Conservation (phyloP, 2,888 invertebrate species). For the Drosophila putrida region DNA sequence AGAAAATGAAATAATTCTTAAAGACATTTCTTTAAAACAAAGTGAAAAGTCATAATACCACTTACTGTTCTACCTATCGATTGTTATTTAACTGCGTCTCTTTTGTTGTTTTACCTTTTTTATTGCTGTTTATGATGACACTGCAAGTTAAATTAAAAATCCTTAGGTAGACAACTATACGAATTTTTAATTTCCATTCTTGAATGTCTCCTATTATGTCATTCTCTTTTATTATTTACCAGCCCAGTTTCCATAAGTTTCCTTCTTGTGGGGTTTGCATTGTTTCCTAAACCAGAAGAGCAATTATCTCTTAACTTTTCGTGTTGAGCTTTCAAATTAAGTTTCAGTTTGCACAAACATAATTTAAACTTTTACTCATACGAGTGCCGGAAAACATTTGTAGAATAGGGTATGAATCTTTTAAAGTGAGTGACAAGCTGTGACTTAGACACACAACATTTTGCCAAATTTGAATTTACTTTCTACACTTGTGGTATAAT, state of each 20-base stretch:
- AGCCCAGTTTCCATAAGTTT: neutral
- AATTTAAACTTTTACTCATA: slow-evolving; percentile 5
- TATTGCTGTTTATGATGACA: neutral
- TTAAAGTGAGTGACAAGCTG: neutral
- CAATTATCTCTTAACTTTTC: slow-evolving; percentile 7
- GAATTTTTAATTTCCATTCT: neutral
- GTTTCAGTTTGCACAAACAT: slow-evolving; percentile 5
- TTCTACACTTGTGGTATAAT: too few relatives aligned
- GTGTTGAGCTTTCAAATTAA: slow-evolving; percentile 5
- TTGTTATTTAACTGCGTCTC: neutral
- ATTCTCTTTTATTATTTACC: neutral
- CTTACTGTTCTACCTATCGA: too few relatives aligned
- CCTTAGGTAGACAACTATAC: neutral
- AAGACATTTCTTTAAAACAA: too few relatives aligned
- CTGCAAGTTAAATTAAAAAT: neutral
- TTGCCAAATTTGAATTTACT: neutral
- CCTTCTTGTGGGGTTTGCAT: neutral
- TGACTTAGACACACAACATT: neutral
- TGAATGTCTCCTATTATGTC: neutral
- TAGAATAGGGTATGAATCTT: neutral
- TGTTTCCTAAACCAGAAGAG: neutral
- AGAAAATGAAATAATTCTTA: neutral
- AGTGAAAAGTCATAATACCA: too few relatives aligned
- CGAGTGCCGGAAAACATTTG: neutral
- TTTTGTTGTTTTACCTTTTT: neutral